Evolutionary conservation across 2,888 invertebrate species (phyloP).

Genomic region (Cyrtodaria siliqua): DNA sequence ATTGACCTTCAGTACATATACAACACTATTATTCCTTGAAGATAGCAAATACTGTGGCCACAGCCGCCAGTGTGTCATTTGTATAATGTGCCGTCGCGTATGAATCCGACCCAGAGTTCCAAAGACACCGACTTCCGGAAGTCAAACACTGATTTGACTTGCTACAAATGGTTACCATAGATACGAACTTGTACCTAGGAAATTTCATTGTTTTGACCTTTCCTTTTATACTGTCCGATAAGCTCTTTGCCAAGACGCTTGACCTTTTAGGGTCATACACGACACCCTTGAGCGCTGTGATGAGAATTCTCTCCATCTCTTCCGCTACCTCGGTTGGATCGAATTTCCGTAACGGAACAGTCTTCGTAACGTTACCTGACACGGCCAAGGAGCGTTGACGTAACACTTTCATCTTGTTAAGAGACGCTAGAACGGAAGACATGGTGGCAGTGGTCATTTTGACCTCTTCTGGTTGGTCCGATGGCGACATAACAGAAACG

Average conservation of each 20-base stretch:
- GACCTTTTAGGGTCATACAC: slow-evolving; percentile 62
- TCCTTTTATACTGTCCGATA: slow-evolving; percentile 61
- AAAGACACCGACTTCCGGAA: slow-evolving; percentile 58
- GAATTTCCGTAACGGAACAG: slow-evolving; percentile 59
- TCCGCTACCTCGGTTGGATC: slow-evolving; percentile 37
- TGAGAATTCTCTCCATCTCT: slow-evolving; percentile 48
- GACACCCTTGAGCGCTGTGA: slow-evolving; percentile 37
- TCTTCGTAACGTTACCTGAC: slow-evolving; percentile 59
- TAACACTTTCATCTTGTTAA: slow-evolving; percentile 55
- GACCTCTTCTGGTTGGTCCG: slow-evolving; percentile 1
- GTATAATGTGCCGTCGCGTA: slow-evolving; percentile 50
- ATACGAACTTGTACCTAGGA: slow-evolving; percentile 65
- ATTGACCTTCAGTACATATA: too few relatives aligned
- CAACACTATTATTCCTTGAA: slow-evolving; percentile 61
- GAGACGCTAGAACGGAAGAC: slow-evolving; percentile 43
- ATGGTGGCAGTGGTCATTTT: slow-evolving; percentile 2
- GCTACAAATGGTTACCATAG: slow-evolving; percentile 60
- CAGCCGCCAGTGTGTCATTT: slow-evolving; percentile 51
- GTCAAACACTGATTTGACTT: slow-evolving; percentile 46
- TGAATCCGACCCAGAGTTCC: slow-evolving; percentile 52
- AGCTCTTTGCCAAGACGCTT: slow-evolving; percentile 38
- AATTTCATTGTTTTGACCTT: slow-evolving; percentile 64
- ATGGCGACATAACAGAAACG: background rate
- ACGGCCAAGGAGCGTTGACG: slow-evolving; percentile 54
- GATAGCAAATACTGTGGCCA: slow-evolving; percentile 61